Evolutionary conservation across 2,888 invertebrate species (phyloP), one percentile per base, ranked within the genome.

Genomic region (Eupithecia tripunctaria): DNA sequence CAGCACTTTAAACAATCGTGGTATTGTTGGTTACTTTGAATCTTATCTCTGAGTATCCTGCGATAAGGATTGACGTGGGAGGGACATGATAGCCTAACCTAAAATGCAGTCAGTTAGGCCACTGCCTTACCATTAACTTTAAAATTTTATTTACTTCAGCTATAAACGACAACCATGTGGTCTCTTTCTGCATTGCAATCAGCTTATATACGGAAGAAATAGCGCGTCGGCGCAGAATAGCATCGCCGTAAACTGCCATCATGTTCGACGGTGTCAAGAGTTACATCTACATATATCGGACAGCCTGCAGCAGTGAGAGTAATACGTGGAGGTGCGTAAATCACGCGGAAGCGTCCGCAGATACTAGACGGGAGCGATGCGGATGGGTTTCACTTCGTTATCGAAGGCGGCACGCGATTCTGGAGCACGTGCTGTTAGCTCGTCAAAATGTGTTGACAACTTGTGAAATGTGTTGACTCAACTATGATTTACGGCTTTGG

Each of bases 311-410:
- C 76, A 82, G 84, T 77, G 84, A 84, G 81, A 86, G 82, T 78
- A 72, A 41, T 76, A 80, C 78, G 79, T 76, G 77, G 68, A 78
- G 51, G 78, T 79, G 78, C 73, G 77, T 82, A 79, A 84, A 82
- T 80, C 81, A 86, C 79, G 80, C 84, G 87, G 87, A 87, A 87
- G 81, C 78, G 76, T 15, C 71, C 70, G 75, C 76, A 79, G 25
- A 56, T 56, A 18, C 27, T 60, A 29, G 84, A 82, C 84, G 81
- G 84, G 82, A 82, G 81, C 80, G 78, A 83, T 82, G 83, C 82
- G 76, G 77, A 80, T 77, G 78, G 72, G 82, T 88, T 86, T 88
- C 84, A 87, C 87, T 86, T 80, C 78, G 81, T 82, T 83, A 82
- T 78, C 73, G 76, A 79, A 82, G 76, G 81, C 81, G 70, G 80